phyloP scores from a whole-genome alignment of 2,113 vertebrate genomes.

The Manacus vitellinus region DNA sequence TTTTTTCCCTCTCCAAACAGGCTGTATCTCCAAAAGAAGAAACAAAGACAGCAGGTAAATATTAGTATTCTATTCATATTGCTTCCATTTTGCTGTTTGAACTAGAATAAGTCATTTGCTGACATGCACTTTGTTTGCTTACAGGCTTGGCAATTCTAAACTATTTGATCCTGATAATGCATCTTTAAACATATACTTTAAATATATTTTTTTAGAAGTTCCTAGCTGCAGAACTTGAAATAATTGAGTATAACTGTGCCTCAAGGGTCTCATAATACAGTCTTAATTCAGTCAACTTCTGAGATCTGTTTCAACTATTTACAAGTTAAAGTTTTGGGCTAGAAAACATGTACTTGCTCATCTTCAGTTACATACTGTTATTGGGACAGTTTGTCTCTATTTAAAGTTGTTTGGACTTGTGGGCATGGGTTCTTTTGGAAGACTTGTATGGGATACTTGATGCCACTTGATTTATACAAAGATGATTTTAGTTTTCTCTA shows the following conservation, averaged over 20 bases:
- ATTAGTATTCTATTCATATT: neutral
- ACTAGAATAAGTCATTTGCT: neutral
- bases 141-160: neutral
- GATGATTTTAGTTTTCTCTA: neutral
- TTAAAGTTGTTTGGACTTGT: neutral
- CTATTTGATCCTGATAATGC: neutral
- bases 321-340: neutral
- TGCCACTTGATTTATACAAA: neutral
- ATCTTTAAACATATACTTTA: neutral
- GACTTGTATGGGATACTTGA: neutral
- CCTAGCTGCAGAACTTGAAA: neutral
- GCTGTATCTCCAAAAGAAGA: constrained; percentile 93
- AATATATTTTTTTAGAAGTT: neutral
- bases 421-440: neutral
- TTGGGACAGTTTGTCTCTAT: neutral
- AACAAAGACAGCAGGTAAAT: constrained; percentile 87
- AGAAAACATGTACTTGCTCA: neutral
- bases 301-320: neutral
- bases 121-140: neutral
- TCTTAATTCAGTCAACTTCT: neutral
- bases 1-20: constrained; percentile 57
- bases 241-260: neutral
- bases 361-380: neutral
- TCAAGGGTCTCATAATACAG: neutral
- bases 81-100: neutral